phyloP scores from a whole-genome alignment of 2,888 invertebrate genomes.

The Orthonevra nobilis region DNA sequence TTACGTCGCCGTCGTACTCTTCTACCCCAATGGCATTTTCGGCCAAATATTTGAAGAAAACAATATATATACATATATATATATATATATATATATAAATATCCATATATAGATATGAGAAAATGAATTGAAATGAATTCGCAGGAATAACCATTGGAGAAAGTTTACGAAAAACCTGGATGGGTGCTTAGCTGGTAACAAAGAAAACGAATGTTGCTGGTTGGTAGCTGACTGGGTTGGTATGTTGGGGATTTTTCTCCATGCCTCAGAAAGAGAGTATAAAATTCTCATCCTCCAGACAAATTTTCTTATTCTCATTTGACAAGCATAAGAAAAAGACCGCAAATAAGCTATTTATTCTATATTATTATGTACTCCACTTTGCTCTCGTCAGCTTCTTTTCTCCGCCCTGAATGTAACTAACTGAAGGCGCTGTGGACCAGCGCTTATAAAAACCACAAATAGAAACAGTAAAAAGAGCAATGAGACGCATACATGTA shows the following conservation, averaged over 20 bases:
- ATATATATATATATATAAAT: no score
- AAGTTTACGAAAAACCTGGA: conserved; percentile 12
- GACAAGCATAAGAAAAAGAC: conserved; percentile 29
- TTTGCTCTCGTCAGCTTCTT: conserved; percentile 17
- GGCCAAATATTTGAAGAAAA: conserved; percentile 19
- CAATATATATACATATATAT: no score
- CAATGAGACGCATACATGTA: conserved; percentile 34
- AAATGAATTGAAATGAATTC: conserved; percentile 9
- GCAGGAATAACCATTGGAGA: conserved; percentile 1
- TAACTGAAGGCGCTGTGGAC: conserved; percentile 13
- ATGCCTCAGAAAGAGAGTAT: conserved; percentile 1
- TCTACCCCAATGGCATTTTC: conserved; percentile 14
- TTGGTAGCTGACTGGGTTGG: conserved; percentile 20
- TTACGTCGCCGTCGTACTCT: no score
- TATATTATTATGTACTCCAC: no score
- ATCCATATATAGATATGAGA: conserved; percentile 4
- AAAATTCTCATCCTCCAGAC: no score
- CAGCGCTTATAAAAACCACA: conserved; percentile 4
- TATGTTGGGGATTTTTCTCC: conserved; percentile 2
- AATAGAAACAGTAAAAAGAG: conserved; percentile 17
- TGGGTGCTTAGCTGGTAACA: neutral
- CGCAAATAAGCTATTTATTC: conserved; percentile 1
- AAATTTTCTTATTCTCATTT: conserved; percentile 21
- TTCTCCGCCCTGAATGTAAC: conserved; percentile 11
- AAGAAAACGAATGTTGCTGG: conserved; percentile 14